These are phyloP conservation scores for Platysternon megacephalum DNA, from an alignment of 2,113 vertebrate genomes.

Conservation along the genomic window DNA sequence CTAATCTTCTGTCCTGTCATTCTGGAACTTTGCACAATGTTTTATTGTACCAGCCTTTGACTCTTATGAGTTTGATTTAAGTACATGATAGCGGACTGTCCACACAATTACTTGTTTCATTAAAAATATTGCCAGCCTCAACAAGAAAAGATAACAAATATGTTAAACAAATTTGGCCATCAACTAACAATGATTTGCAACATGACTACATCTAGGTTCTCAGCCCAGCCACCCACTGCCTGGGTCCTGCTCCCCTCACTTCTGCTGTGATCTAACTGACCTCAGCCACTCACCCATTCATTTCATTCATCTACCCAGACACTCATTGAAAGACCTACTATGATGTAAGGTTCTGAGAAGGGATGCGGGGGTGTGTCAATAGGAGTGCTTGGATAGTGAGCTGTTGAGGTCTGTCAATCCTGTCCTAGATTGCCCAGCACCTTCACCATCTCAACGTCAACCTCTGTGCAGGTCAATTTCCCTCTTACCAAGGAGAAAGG, in stretches of 20 bases:
- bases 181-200: not conserved
- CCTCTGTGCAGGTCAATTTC: not conserved
- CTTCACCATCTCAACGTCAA: not conserved
- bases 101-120: not conserved
- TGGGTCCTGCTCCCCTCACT: not conserved
- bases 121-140: not conserved
- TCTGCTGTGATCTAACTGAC: not conserved
- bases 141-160: not conserved
- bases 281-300: not conserved
- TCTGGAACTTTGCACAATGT: not conserved
- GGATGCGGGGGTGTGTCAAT: no score
- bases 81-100: not conserved
- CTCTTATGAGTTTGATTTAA: not conserved
- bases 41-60: not conserved
- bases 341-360: not conserved
- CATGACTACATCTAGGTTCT: not conserved
- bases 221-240: not conserved
- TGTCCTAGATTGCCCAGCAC: not conserved
- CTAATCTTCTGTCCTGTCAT: not conserved
- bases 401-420: not conserved
- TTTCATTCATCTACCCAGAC: not conserved
- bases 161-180: not conserved
- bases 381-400: no score
- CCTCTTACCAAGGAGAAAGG: not conserved
- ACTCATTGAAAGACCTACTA: not conserved